phyloP scores from a whole-genome alignment of 2,113 vertebrate species.

The Rhineura floridana region DNA sequence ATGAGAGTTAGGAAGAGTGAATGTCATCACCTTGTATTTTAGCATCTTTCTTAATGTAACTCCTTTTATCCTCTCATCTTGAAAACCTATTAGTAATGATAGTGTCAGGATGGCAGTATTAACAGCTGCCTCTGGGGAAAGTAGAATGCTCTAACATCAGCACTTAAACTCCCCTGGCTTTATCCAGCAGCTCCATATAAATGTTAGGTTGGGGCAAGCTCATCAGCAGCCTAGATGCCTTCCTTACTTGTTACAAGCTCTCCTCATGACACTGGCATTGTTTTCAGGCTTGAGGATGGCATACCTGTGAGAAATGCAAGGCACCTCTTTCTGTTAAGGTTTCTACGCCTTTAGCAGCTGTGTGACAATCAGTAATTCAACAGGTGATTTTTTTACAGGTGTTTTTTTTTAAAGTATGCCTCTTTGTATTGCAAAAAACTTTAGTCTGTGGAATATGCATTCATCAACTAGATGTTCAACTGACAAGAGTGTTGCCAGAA shows the following conservation, averaged over 20 bases:
- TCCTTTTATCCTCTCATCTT: constrained; percentile 41
- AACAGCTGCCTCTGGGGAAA: constrained; percentile 9
- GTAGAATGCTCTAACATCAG: rapidly evolving
- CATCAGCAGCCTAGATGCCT: rapidly evolving
- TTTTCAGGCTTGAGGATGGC: background rate
- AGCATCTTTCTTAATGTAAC: constrained; percentile 38
- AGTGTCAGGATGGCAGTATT: constrained; percentile 13
- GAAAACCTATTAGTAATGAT: background rate
- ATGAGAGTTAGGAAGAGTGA: constrained; percentile 44
- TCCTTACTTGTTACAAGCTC: background rate
- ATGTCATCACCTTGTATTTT: constrained; percentile 49
- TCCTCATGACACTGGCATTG: background rate
- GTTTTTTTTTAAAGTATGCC: background rate
- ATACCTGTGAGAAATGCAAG: background rate
- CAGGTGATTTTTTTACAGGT: too few species aligned
- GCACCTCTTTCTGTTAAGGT: background rate
- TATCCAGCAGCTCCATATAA: background rate
- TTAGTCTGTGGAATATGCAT: background rate
- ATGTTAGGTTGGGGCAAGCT: background rate
- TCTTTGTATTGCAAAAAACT: background rate
- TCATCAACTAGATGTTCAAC: background rate
- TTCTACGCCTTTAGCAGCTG: too few species aligned
- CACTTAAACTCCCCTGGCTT: rapidly evolving
- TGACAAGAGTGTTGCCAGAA: background rate
- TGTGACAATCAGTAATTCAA: background rate